Evolutionary conservation across 2,888 invertebrate species (phyloP).

Genomic region (Oxyscelio sp.): DNA sequence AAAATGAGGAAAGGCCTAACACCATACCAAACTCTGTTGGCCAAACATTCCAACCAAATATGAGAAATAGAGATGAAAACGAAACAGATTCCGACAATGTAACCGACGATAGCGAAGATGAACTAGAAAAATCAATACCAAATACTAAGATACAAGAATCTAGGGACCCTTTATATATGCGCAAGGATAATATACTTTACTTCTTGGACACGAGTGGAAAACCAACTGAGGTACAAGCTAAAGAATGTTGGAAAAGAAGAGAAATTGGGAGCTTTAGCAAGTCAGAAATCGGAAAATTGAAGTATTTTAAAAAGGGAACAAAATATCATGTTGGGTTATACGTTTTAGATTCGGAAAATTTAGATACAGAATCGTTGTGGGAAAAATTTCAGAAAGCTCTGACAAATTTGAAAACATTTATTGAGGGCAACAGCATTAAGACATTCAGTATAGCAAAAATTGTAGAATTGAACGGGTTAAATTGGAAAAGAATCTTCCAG

Average conservation of each 20-base stretch:
- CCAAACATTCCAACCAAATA: too few relatives aligned
- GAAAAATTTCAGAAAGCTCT: not conserved
- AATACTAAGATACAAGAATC: not conserved
- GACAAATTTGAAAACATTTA: not conserved
- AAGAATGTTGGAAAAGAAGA: not conserved
- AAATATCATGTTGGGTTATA: constrained; percentile 4
- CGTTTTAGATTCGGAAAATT: not conserved
- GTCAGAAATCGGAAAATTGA: not conserved
- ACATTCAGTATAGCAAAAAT: not conserved
- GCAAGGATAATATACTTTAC: not conserved
- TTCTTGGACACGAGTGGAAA: not conserved
- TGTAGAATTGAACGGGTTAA: not conserved
- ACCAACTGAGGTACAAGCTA: not conserved
- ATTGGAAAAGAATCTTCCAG: not conserved
- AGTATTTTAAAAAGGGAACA: constrained; percentile 7
- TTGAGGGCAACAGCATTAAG: not conserved
- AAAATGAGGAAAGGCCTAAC: too few relatives aligned
- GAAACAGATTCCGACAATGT: too few relatives aligned
- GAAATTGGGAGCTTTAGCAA: not conserved
- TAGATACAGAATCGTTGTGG: not conserved
- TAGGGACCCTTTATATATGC: not conserved
- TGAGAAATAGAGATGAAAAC: too few relatives aligned
- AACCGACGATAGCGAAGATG: too few relatives aligned
- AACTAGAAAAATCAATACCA: not conserved
- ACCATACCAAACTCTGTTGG: too few relatives aligned